Percentiles rank a stretch among this genome's conserved stretches.
These are phyloP conservation scores for Opisthocomus hoazin DNA, from an alignment of 2,113 vertebrate genomes.

Conservation along the genomic window DNA sequence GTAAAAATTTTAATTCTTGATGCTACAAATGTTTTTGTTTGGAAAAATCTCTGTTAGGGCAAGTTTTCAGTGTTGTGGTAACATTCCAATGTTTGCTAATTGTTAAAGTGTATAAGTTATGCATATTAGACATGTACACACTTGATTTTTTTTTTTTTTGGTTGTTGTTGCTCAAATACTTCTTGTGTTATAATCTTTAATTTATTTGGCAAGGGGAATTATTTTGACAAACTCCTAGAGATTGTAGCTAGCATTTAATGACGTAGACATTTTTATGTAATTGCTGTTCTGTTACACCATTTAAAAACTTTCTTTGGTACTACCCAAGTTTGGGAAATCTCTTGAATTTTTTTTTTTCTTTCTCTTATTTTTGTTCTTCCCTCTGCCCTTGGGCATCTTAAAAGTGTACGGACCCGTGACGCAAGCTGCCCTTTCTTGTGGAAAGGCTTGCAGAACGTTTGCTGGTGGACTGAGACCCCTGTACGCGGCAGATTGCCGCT, in stretches of 20 bases:
- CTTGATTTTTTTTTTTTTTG: conserved; percentile 28
- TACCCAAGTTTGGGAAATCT: neutral
- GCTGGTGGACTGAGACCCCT: fast-evolving
- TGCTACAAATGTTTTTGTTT: conserved; percentile 24
- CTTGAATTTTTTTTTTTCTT: neutral
- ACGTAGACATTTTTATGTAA: neutral
- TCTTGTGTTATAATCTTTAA: neutral
- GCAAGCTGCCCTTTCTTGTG: neutral
- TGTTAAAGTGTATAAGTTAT: conserved; percentile 22
- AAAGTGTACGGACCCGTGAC: neutral
- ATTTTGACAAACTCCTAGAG: neutral
- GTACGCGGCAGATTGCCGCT: neutral
- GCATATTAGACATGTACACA: conserved; percentile 34
- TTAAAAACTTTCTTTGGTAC: neutral
- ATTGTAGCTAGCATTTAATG: neutral
- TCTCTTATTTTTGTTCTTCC: neutral
- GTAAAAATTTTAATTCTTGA: neutral
- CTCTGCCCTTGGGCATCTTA: neutral
- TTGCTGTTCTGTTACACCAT: neutral
- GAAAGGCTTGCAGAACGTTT: neutral
- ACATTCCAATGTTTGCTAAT: conserved; percentile 42
- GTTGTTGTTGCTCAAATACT: neutral
- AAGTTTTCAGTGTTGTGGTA: conserved; percentile 48
- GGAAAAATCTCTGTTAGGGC: conserved; percentile 30
- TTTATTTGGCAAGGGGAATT: neutral